Base-by-base conservation (phyloP, 2,888 invertebrate genomes). In the Cremastinae sp. region DNA sequence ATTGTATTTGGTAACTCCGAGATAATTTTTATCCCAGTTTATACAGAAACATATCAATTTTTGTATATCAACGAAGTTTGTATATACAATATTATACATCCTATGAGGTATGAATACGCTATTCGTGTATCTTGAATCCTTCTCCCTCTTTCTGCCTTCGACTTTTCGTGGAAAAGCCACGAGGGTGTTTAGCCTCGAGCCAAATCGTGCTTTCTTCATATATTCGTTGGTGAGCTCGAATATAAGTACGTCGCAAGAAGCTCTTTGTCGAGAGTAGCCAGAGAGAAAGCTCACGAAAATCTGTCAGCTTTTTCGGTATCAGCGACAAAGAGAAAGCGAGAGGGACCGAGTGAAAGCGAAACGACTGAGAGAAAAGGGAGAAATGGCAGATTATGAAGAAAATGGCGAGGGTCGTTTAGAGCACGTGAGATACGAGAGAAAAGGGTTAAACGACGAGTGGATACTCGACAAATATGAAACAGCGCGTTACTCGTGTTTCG, bases 381-480 rank as follows among this genome's bases (percentile, higher is more conserved):
- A 22, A 20, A 14, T 14, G 51, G n/a, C 14, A 22, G 51, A 20
- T 20, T 14, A 51, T 38, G 38, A 12, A 51, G 38, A 22, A 62
- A 62, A 34, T 16, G 10, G 47, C 61, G 16, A 47, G 20, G 45
- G 45, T 20, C 28, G 28, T 28, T 28, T 28, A 54, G 36, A 62
- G 34, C 45, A 45, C 54, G 62, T 36, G 70, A 43, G 47, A 56
- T 41, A 56, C 38, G 58, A 62, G 54, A 51, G 14, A 58, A 68
- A 54, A 73, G 66, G 78, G 62, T 74, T 74, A 34, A 64, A 56
- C 28, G 64, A 49, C 54, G 56, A 72, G 78, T 79, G 81, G 77
- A 68, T 75, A 80, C 82, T 82, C 79, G 78, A 79, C 81, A 79
- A 81, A 82, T 81, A 81, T 82, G 83, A 81, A 83, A 83, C 82